A percentile compares a stretch with the other conserved stretches of the same genome.
phyloP scores from a whole-genome alignment of 2,113 vertebrate genomes.

The Triplophysa dalaica region DNA sequence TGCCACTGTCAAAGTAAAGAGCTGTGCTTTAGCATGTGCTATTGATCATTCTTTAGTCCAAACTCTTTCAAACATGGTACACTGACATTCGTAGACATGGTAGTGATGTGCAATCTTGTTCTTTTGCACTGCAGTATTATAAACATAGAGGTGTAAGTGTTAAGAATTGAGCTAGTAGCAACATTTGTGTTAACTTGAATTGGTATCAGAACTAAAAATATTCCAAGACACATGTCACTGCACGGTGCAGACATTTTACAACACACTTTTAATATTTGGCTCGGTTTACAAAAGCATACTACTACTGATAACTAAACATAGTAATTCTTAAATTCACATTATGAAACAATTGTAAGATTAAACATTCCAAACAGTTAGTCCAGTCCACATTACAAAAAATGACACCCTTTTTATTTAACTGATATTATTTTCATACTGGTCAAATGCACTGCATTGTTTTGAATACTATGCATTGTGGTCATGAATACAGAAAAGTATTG shows the following conservation, averaged over 20 bases:
- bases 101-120: too few relatives aligned
- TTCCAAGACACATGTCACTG: neutral
- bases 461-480: too few relatives aligned
- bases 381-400: too few relatives aligned
- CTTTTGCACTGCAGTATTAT: constrained; percentile 10
- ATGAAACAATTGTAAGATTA: neutral
- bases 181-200: constrained; percentile 17
- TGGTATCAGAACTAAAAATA: constrained; percentile 45
- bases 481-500: too few relatives aligned
- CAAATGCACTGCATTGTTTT: too few relatives aligned
- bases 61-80: neutral
- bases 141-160: neutral
- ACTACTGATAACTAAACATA: neutral
- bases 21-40: neutral
- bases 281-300: neutral
- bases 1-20: constrained; percentile 32
- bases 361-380: too few relatives aligned
- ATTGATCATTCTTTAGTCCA: neutral
- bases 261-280: neutral
- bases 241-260: neutral
- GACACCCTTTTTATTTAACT: too few relatives aligned
- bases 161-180: constrained; percentile 35
- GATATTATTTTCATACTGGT: too few relatives aligned
- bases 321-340: too few relatives aligned
- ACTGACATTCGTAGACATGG: neutral